phyloP scores from a whole-genome alignment of 2,888 invertebrate species.

The Protonemura montana region DNA sequence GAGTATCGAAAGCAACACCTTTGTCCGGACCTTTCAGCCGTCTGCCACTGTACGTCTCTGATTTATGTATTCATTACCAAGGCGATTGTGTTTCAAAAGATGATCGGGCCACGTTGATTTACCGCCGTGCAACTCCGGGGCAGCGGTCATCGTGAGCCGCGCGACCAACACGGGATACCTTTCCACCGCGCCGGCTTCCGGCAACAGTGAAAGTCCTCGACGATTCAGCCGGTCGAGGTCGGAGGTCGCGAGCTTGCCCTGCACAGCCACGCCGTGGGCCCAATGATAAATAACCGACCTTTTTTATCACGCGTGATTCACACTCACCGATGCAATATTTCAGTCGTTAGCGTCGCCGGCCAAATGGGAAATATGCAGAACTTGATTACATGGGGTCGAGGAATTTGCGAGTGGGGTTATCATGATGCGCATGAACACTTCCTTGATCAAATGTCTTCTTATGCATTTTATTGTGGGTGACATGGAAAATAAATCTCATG shows the following conservation, averaged over 20 bases:
- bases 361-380: neutral
- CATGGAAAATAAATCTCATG: neutral
- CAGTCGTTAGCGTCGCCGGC: neutral
- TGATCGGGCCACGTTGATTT: too few species aligned
- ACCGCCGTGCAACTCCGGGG: too few species aligned
- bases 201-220: slow-evolving; percentile 7
- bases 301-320: neutral
- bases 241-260: neutral
- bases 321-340: neutral
- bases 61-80: too few species aligned
- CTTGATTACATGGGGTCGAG: too few species aligned
- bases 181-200: neutral
- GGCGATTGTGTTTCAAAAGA: too few species aligned
- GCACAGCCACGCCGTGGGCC: neutral
- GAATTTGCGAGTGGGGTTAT: too few species aligned
- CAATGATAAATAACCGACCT: neutral
- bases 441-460: too few species aligned
- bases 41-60: too few species aligned
- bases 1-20: too few species aligned
- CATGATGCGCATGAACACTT: too few species aligned
- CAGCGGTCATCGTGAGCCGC: neutral
- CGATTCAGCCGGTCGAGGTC: neutral
- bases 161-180: neutral
- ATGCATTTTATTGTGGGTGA: neutral
- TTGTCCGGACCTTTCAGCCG: too few species aligned